Conservation (phyloP, 2,113 vertebrate genomes). For the Aplodontia rufa region DNA sequence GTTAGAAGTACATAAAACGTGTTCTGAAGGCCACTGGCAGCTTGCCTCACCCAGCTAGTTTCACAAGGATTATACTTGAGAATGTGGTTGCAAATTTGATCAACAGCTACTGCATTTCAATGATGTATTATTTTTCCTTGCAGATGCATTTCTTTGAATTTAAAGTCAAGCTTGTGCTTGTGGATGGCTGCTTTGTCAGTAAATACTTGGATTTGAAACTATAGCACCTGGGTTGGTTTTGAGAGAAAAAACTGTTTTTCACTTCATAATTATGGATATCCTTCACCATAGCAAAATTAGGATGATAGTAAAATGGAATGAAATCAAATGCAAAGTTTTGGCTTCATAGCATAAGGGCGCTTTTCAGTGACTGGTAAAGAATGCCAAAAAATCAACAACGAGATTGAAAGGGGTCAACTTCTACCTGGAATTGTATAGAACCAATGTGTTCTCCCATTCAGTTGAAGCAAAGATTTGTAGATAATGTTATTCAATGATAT, state of each 20-base stretch:
- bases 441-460: neutral
- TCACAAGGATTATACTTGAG: neutral
- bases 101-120: slow-evolving; percentile 12
- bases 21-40: neutral
- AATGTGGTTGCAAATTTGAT: neutral
- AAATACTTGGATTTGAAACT: slow-evolving; percentile 45
- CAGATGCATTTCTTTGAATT: slow-evolving; percentile 26
- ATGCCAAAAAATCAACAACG: neutral
- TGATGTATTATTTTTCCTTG: neutral
- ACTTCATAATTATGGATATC: neutral
- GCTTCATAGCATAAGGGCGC: neutral
- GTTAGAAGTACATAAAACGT: neutral
- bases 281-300: neutral
- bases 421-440: neutral
- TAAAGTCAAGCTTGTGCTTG: slow-evolving; percentile 30
- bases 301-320: neutral
- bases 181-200: neutral
- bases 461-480: neutral
- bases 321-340: slow-evolving; percentile 21
- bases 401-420: neutral
- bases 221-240: slow-evolving; percentile 29
- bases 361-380: neutral
- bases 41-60: neutral
- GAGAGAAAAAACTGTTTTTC: slow-evolving; percentile 45
- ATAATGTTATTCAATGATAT: neutral